Conservation (phyloP, 2,888 invertebrate species). For the Callimorpha dominula region DNA sequence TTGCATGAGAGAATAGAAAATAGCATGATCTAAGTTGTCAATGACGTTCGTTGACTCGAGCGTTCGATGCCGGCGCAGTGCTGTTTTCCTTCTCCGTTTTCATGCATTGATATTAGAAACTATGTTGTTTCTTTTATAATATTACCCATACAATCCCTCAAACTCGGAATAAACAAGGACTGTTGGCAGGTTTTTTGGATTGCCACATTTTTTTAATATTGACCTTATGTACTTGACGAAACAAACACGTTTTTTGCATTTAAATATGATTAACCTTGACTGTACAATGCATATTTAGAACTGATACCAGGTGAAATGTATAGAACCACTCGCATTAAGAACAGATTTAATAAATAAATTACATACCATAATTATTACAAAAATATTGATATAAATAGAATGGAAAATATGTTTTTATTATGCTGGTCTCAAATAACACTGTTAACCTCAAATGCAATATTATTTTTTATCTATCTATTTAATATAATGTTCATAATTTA, state of each 20-base stretch:
- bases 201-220: conserved; percentile 20
- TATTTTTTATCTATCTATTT: neutral
- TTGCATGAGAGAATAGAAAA: conserved; percentile 52
- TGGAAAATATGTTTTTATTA: neutral
- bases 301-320: conserved; percentile 25
- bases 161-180: conserved; percentile 14
- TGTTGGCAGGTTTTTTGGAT: neutral
- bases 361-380: neutral
- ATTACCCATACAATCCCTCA: conserved; percentile 45
- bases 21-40: conserved; percentile 64
- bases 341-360: neutral
- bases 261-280: conserved; percentile 48
- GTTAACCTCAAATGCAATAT: neutral
- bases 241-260: conserved; percentile 36
- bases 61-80: conserved; percentile 84
- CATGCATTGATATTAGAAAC: conserved; percentile 85
- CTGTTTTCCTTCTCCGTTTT: conserved; percentile 87
- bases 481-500: neutral
- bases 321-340: conserved; percentile 2
- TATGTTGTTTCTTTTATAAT: conserved; percentile 69
- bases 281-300: conserved; percentile 38
- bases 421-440: neutral
- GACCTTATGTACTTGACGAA: conserved; percentile 44
- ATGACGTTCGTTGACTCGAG: conserved; percentile 86
- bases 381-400: neutral